Evolutionary conservation across 53 echinoderm and acorn worm genomes (phyloP).

Genomic region (Arbacia lixula): DNA sequence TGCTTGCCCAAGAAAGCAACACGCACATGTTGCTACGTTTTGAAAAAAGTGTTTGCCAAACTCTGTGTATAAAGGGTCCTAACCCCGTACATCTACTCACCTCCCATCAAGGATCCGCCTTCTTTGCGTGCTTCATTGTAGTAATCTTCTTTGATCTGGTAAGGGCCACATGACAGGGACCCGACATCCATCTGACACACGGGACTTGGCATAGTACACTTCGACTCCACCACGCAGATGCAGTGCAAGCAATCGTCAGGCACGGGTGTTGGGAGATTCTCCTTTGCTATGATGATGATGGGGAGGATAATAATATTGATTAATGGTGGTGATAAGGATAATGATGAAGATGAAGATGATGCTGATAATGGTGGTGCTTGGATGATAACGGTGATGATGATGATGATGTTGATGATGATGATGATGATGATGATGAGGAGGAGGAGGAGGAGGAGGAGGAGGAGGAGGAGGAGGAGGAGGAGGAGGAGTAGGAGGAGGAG

Average conservation of each 20-base stretch:
- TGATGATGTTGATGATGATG: too few relatives aligned
- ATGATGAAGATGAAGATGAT: too few relatives aligned
- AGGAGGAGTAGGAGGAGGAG: too few relatives aligned
- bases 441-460: neutral
- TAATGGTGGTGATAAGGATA: too few relatives aligned
- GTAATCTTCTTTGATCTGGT: constrained; percentile 80
- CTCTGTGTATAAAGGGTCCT: too few relatives aligned
- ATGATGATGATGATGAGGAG: too few relatives aligned
- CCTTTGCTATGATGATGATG: neutral
- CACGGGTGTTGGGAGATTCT: constrained; percentile 28
- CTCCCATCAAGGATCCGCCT: constrained; percentile 66
- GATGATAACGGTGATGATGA: too few relatives aligned
- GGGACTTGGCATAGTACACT: constrained; percentile 66
- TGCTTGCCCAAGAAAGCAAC: too few relatives aligned
- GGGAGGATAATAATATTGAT: neutral
- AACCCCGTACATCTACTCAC: too few relatives aligned
- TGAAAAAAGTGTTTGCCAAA: too few relatives aligned
- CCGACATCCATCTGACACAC: constrained; percentile 79
- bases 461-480: neutral
- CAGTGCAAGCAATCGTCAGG: constrained; percentile 59
- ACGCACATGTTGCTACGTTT: too few relatives aligned
- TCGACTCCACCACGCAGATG: constrained; percentile 74
- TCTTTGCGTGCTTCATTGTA: constrained; percentile 75
- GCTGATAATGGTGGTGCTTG: too few relatives aligned
- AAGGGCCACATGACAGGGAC: constrained; percentile 88